phyloP scores from a whole-genome alignment of 2,113 vertebrate species.

The Caracal caracal region DNA sequence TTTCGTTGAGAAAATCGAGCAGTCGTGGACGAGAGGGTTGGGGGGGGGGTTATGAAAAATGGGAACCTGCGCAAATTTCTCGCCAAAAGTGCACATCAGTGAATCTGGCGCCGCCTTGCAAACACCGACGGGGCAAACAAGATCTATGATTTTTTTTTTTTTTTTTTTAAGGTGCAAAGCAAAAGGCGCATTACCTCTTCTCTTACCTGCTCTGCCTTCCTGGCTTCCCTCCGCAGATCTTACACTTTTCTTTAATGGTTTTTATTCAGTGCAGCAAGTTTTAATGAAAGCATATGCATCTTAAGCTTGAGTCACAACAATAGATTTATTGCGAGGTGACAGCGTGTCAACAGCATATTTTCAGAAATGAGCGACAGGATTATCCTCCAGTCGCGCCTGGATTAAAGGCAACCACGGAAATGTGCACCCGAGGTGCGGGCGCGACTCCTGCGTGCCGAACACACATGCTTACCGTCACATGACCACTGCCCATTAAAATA shows the following conservation, averaged over 20 bases:
- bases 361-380: background rate
- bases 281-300: background rate
- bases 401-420: background rate
- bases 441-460: too few relatives aligned
- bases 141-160: background rate
- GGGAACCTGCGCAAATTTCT: background rate
- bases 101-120: background rate
- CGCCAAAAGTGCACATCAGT: background rate
- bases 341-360: conserved; percentile 45
- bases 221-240: background rate
- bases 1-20: conserved; percentile 63
- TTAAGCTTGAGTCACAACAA: background rate
- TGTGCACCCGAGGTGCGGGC: background rate
- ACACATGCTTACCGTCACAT: background rate
- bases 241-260: conserved; percentile 55
- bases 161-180: background rate
- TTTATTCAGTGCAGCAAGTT: conserved; percentile 57
- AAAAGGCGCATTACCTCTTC: background rate
- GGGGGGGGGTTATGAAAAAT: background rate
- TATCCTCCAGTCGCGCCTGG: background rate
- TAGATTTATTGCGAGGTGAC: background rate
- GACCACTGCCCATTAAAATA: background rate
- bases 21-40: background rate
- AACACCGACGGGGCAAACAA: conserved; percentile 19
- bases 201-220: background rate